Evolutionary conservation across 1,140 invertebrate species (phyloP).

Genomic region (Lepidurus arcticus): DNA sequence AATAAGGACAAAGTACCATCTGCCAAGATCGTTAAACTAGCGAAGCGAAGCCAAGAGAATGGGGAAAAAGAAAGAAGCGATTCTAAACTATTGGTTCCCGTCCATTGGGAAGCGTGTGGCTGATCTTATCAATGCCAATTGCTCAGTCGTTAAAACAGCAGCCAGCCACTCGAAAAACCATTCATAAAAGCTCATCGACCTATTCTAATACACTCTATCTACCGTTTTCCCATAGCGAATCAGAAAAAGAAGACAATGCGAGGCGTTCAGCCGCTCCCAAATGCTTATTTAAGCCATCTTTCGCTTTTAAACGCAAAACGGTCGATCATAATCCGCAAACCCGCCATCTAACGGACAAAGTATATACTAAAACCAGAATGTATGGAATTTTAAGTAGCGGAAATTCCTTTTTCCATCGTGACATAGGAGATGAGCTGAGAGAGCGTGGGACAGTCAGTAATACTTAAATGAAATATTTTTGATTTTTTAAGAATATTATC

Average conservation of each 20-base stretch:
- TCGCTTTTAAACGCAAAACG: too few species aligned
- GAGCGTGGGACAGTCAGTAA: too few species aligned
- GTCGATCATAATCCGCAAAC: too few species aligned
- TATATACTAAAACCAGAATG: too few species aligned
- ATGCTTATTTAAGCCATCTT: too few species aligned
- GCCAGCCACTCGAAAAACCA: conserved; percentile 8
- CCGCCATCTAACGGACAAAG: too few species aligned
- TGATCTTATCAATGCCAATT: conserved; percentile 14
- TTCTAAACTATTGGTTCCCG: background rate
- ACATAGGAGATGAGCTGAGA: too few species aligned
- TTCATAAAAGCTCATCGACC: conserved; percentile 14
- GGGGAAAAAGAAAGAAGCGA: background rate
- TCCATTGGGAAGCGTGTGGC: conserved; percentile 1
- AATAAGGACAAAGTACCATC: background rate
- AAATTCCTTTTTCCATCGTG: too few species aligned
- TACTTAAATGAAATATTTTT: too few species aligned
- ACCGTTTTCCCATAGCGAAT: background rate
- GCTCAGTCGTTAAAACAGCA: conserved; percentile 18
- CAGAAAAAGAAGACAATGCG: background rate
- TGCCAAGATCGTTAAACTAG: background rate
- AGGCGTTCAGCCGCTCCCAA: background rate
- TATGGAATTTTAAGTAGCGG: too few species aligned
- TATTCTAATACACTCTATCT: conserved; percentile 1
- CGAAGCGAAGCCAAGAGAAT: background rate
- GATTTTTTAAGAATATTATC: conserved; percentile 45